Conservation (phyloP, 1,140 invertebrate species). For the Leptinotarsa undecemlineata region DNA sequence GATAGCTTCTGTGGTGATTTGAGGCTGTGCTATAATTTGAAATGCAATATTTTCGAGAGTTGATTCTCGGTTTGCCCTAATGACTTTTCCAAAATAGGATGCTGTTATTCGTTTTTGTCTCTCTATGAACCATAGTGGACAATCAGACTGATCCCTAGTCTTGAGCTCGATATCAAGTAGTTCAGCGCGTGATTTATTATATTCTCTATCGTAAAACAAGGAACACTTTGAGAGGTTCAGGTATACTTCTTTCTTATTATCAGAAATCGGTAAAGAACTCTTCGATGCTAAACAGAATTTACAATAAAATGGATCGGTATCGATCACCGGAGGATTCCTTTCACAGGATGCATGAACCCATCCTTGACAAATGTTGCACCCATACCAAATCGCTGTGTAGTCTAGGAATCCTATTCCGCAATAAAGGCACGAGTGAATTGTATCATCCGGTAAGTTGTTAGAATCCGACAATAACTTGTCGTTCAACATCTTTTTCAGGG, state of each 20-base stretch:
- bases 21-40: background rate
- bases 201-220: background rate
- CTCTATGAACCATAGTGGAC: constrained; percentile 12
- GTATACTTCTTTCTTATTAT: too few relatives aligned
- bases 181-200: background rate
- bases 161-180: background rate
- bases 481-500: background rate
- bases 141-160: constrained; percentile 15
- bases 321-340: background rate
- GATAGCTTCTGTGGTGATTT: background rate
- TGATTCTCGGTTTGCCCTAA: background rate
- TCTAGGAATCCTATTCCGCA: background rate
- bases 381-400: background rate
- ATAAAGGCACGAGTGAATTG: background rate
- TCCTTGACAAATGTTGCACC: background rate
- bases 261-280: background rate
- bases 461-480: background rate
- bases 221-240: too few relatives aligned
- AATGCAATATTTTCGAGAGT: background rate
- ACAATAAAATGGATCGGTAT: background rate
- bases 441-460: background rate
- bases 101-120: constrained; percentile 17
- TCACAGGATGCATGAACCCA: background rate
- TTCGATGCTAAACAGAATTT: constrained; percentile 9
- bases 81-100: constrained; percentile 25